These are phyloP conservation scores for Physocephala rufipes DNA, from an alignment of 2,888 invertebrate species.

Conservation along the genomic window DNA sequence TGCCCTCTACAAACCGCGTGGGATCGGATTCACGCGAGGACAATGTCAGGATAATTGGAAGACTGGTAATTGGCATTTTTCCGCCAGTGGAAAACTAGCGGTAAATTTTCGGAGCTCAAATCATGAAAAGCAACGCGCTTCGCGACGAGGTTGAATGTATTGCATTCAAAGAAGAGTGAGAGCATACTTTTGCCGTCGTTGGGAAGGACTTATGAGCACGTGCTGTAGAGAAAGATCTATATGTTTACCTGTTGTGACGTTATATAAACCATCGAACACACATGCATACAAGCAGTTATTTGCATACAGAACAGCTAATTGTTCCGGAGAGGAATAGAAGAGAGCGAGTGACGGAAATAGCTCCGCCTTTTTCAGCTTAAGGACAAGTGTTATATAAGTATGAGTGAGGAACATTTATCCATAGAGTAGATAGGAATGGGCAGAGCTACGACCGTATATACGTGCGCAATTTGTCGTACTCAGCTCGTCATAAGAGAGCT, in stretches of 20 bases:
- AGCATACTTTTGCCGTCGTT: too few relatives aligned
- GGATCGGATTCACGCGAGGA: slow-evolving; percentile 48
- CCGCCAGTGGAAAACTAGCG: slow-evolving; percentile 46
- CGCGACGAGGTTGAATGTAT: slow-evolving; percentile 44
- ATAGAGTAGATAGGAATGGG: slow-evolving; percentile 50
- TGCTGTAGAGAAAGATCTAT: slow-evolving; percentile 56
- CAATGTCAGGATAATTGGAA: slow-evolving; percentile 48
- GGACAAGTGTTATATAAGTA: slow-evolving; percentile 30
- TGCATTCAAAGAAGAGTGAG: too few relatives aligned
- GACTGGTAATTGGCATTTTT: slow-evolving; percentile 62
- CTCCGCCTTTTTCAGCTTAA: slow-evolving; percentile 55
- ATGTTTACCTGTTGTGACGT: slow-evolving; percentile 59
- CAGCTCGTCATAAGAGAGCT: slow-evolving; percentile 38
- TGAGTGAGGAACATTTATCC: too few relatives aligned
- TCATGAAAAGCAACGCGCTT: slow-evolving; percentile 56
- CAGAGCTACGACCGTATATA: slow-evolving; percentile 46
- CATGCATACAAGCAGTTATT: slow-evolving; percentile 17
- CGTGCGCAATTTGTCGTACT: slow-evolving; percentile 59
- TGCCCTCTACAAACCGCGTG: slow-evolving; percentile 47
- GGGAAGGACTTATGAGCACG: slow-evolving; percentile 44
- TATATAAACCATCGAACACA: slow-evolving; percentile 32
- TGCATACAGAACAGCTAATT: slow-evolving; percentile 2
- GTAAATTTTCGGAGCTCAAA: slow-evolving; percentile 48
- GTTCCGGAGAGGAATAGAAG: slow-evolving; percentile 29
- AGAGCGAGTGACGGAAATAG: slow-evolving; percentile 39